phyloP scores from a whole-genome alignment of 2,797 vertebrate genomes.

The Sternotherus odoratus region DNA sequence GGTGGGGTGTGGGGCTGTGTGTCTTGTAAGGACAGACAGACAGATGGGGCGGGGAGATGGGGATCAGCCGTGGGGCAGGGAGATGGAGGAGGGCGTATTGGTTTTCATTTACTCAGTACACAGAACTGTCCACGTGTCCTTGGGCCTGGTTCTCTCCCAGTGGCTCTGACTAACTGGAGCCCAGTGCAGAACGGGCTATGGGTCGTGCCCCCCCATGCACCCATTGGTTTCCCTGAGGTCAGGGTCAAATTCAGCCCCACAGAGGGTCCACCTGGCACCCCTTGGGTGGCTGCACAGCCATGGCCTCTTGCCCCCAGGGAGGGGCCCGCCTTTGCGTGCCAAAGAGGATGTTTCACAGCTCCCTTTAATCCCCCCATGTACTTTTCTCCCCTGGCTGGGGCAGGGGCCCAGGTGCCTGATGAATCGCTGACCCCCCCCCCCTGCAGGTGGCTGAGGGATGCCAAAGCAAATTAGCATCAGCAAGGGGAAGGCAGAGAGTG shows the following conservation, averaged over 20 bases:
- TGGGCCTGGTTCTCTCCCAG: not conserved
- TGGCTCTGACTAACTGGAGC: not conserved
- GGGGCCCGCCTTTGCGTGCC: not conserved
- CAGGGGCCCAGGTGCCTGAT: not conserved
- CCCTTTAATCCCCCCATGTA: rapidly evolving
- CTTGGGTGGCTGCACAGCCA: not conserved
- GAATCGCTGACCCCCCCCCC: not conserved
- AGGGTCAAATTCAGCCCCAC: not conserved
- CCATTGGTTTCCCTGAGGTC: not conserved
- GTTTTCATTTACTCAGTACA: not conserved
- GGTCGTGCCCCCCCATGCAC: not conserved
- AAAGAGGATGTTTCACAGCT: not conserved
- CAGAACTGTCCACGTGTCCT: too few relatives aligned
- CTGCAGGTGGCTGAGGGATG: not conserved
- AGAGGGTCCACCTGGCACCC: not conserved
- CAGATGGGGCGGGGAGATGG: not conserved
- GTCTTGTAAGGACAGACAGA: not conserved
- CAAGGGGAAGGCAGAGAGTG: not conserved
- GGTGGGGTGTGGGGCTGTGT: not conserved
- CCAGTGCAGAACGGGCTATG: not conserved
- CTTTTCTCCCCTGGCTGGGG: not conserved
- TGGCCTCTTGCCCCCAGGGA: not conserved
- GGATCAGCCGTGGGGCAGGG: not conserved
- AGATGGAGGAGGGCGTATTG: not conserved
- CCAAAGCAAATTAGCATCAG: not conserved